Conservation (phyloP, 1,140 invertebrate species). For the Hestina assimilis region DNA sequence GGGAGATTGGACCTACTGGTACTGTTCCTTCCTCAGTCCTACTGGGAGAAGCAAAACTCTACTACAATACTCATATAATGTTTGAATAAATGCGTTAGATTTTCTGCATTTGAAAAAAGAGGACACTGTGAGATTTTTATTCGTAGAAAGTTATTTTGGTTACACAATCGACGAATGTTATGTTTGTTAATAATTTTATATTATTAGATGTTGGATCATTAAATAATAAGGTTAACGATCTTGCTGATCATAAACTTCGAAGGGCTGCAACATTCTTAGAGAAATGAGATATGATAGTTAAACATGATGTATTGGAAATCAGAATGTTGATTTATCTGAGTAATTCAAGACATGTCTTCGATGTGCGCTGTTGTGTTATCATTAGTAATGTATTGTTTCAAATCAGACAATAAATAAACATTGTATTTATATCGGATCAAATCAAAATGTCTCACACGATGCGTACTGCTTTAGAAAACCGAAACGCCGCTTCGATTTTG, state of each 20-base stretch:
- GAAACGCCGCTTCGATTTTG: neutral
- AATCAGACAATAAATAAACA: slow-evolving; percentile 33
- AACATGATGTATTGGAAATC: neutral
- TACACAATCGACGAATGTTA: no score
- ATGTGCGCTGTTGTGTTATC: neutral
- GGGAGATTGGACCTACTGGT: no score
- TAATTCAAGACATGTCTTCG: slow-evolving; percentile 2
- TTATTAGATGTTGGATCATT: no score
- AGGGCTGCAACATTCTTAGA: neutral
- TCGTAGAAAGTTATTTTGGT: no score
- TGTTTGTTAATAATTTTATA: no score
- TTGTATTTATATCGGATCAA: slow-evolving; percentile 21
- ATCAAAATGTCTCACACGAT: slow-evolving; percentile 37
- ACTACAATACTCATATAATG: no score
- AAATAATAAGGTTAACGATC: neutral
- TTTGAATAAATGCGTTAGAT: no score
- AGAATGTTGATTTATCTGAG: neutral
- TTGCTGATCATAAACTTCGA: neutral
- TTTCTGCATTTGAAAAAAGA: no score
- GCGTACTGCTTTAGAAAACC: neutral
- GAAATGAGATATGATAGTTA: neutral
- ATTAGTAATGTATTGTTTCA: slow-evolving; percentile 14
- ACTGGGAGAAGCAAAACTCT: no score
- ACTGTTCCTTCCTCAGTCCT: no score
- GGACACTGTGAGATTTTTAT: no score